These are phyloP conservation scores for Diuraphis noxia DNA, from an alignment of 1,140 invertebrate genomes.

Conservation along the genomic window DNA sequence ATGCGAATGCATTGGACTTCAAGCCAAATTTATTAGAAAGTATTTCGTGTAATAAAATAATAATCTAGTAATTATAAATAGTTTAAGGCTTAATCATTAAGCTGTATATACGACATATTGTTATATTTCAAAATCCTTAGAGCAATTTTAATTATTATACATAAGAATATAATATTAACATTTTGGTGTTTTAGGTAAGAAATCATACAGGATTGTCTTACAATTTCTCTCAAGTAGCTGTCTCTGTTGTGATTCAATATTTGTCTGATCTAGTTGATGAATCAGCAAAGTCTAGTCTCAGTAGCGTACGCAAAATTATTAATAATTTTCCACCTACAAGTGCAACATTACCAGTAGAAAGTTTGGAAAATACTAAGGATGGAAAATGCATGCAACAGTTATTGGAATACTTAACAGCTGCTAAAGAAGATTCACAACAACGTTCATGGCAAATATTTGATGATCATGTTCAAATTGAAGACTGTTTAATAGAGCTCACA, in stretches of 20 bases:
- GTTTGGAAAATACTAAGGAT: conserved; percentile 73
- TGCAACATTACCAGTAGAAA: conserved; percentile 62
- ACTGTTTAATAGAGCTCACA: conserved; percentile 81
- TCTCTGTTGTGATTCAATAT: conserved; percentile 72
- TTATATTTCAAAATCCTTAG: not conserved
- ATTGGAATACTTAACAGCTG: conserved; percentile 79
- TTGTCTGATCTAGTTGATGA: conserved; percentile 57
- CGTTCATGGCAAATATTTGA: conserved; percentile 91
- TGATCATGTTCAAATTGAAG: conserved; percentile 82
- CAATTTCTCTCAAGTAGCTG: conserved; percentile 82
- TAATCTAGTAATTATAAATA: not conserved
- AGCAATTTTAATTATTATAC: not conserved
- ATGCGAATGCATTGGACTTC: not conserved
- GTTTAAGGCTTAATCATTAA: not conserved
- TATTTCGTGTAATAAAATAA: not conserved
- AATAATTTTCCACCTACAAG: conserved; percentile 36
- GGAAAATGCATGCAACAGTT: conserved; percentile 77
- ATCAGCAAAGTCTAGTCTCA: conserved; percentile 31
- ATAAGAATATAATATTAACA: not conserved
- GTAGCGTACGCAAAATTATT: conserved; percentile 54
- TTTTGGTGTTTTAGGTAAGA: conserved; percentile 64
- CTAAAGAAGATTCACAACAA: conserved; percentile 91
- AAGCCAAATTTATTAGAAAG: not conserved
- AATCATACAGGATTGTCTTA: conserved; percentile 83
- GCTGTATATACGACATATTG: not conserved